A percentile compares a stretch with the other conserved stretches of the same genome.
Evolutionary conservation across 2,888 invertebrate genomes (phyloP).

Genomic region (Drosophila robusta): DNA sequence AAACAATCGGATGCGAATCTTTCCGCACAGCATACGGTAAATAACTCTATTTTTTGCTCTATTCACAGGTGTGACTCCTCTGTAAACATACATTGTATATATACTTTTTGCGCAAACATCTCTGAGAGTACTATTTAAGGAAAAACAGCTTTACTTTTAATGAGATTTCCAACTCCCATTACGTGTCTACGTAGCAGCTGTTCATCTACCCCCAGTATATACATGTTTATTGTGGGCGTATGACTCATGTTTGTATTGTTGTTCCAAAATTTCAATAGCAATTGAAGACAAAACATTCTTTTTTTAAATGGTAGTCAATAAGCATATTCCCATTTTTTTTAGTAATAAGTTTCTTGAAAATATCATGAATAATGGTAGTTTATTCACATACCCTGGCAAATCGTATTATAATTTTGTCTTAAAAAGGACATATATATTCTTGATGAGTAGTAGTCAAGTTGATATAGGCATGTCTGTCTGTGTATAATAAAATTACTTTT

Average conservation of each 20-base stretch:
- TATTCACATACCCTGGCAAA: too few species aligned
- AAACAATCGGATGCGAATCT: slow-evolving; percentile 98
- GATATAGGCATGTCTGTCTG: too few species aligned
- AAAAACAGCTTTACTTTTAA: slow-evolving; percentile 28
- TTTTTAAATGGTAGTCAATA: neutral
- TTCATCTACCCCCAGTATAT: neutral
- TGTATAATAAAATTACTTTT: too few species aligned
- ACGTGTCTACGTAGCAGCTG: neutral
- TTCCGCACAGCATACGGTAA: slow-evolving; percentile 96
- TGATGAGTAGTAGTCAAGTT: too few species aligned
- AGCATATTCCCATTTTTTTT: neutral
- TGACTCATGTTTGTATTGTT: neutral
- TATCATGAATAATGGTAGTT: too few species aligned
- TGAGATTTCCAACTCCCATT: slow-evolving; percentile 4
- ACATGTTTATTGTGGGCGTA: neutral
- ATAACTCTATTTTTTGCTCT: slow-evolving; percentile 37
- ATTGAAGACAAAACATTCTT: neutral
- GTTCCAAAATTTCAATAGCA: neutral
- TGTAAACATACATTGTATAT: slow-evolving; percentile 24
- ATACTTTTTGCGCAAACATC: slow-evolving; percentile 23
- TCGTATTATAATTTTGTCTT: too few species aligned
- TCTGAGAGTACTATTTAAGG: slow-evolving; percentile 3
- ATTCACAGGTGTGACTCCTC: slow-evolving; percentile 41
- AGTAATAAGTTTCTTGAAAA: too few species aligned
- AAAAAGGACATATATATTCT: too few species aligned